Base-by-base conservation (phyloP, 2,113 vertebrate species). In the Channa argus region DNA sequence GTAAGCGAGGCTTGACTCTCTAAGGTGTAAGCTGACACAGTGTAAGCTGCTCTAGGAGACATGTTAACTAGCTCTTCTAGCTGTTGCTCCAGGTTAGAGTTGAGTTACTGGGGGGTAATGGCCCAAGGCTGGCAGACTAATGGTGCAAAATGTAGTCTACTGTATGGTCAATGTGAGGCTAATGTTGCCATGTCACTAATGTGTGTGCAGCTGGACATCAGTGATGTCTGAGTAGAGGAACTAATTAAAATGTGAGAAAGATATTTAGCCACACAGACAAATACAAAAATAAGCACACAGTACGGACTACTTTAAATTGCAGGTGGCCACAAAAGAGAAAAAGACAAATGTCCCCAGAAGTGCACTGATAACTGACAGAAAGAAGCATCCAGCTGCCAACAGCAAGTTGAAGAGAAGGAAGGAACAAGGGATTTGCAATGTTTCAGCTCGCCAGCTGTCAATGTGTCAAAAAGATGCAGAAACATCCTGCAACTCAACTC, bases 11-110 rank as follows among this genome's bases (percentile, higher is more conserved):
- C 66, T 74, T 4, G 12, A 55, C 80, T 82, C 74, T 63, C 54
- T 81, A 78, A 86, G 70, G 74, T 58, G 14, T 86, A 89, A 89
- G 90, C 88, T 78, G 71, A 77, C 60, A 63, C 81, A 72, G 91
- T 82, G 85, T 90, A 86, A 89, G 75, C 80, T 10, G 71, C 63
- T 69, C 76, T 34, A 34, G 66, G 59, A 37, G 65, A 6, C 13
- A 8, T n/a, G 49, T 51, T 71, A 45, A 47, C 46, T 43, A 24
- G 68, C 55, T 84, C 59, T 33, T 36, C 66, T 84, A 79, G 84
- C 85, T 86, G 82, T 77, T 84, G 74, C 70, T 74, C 66, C 64
- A 65, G 78, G 78, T 83, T 68, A 63, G 56, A 71, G 67, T 24
- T 24, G 54, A 69, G 70, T 51, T 38, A 63, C 70, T 67, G 62